phyloP scores from a whole-genome alignment of 1,140 invertebrate genomes.

The Drosophila grimshawi region DNA sequence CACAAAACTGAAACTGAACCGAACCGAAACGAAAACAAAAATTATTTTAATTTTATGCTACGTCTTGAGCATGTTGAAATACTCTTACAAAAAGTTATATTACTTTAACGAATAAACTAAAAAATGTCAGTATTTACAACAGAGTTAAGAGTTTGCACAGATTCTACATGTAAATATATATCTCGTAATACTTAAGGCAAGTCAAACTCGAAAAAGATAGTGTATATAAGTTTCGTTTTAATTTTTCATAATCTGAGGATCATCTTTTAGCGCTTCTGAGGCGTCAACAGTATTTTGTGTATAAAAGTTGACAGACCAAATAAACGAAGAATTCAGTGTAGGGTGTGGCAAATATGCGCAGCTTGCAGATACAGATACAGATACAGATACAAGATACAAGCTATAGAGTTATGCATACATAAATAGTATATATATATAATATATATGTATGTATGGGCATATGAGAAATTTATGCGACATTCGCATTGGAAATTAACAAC shows the following conservation, averaged over 20 bases:
- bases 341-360: slow-evolving; percentile 68
- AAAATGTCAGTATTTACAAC: too few species aligned
- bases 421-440: slow-evolving; percentile 20
- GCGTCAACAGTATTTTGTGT: slow-evolving; percentile 73
- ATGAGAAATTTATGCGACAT: slow-evolving; percentile 73
- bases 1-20: slow-evolving; percentile 58
- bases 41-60: slow-evolving; percentile 66
- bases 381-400: slow-evolving; percentile 52
- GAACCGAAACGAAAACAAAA: slow-evolving; percentile 43
- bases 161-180: too few species aligned
- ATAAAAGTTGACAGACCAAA: slow-evolving; percentile 71
- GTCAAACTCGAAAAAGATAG: not conserved
- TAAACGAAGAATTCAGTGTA: slow-evolving; percentile 59
- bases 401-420: slow-evolving; percentile 41
- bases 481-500: slow-evolving; percentile 65
- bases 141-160: too few species aligned
- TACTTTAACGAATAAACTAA: not conserved
- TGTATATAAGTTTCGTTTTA: slow-evolving; percentile 13
- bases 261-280: slow-evolving; percentile 43
- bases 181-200: too few species aligned
- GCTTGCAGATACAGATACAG: slow-evolving; percentile 57
- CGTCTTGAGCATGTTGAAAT: slow-evolving; percentile 32
- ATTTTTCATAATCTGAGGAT: slow-evolving; percentile 16
- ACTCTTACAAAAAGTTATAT: slow-evolving; percentile 14
- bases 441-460: slow-evolving; percentile 46